Base-by-base conservation (phyloP, 2,888 invertebrate genomes). In the Parnassius mnemosyne region DNA sequence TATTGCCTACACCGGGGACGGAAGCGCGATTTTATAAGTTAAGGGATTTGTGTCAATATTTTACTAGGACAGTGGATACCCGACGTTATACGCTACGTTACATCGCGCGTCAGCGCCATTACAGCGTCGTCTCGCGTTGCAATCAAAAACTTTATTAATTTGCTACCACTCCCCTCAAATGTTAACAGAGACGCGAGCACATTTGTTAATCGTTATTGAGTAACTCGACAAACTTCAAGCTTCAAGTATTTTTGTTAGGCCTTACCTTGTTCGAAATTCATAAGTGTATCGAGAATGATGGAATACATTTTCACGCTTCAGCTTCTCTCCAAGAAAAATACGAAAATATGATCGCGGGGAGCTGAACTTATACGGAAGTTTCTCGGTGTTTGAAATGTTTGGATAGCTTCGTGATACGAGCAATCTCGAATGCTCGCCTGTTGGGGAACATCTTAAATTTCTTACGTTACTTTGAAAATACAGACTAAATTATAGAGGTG, bases 41-140 rank as follows among this genome's bases (percentile, higher is more conserved):
- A 89, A 89, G 90, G 91, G 90, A 89, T 90, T 89, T 89, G 84
- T 89, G 91, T 90, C 88, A 91, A 91, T 90, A 91, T 91, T 91
- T 88, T 88, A 91, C 84, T 89, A 91, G 91, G 90, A 89, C 80
- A 78, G 83, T 79, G 80, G 80, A 80, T 76, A 73, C 74, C 72
- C 71, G 68, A 71, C 72, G 73, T 71, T 69, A 65, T 70, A 68
- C 69, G 74, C 71, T 75, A 79, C 77, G 72, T 76, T 77, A 70
- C 73, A 71, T 25, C 25, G 25, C 25, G 25, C 25, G 25, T 47
- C 47, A 13, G 13, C 69, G 59, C 50, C 65, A 66, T 65, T 66
- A 49, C 16, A 20, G 11, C 50, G 13, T 13, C 47, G 13, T 47
- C n/a, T 46, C 53, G 70, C 70, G 67, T 65, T 66, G 68, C 71